Evolutionary conservation across 1,140 invertebrate genomes (phyloP), one percentile per base, ranked within the genome.

Genomic region (Whitmania pigra): DNA sequence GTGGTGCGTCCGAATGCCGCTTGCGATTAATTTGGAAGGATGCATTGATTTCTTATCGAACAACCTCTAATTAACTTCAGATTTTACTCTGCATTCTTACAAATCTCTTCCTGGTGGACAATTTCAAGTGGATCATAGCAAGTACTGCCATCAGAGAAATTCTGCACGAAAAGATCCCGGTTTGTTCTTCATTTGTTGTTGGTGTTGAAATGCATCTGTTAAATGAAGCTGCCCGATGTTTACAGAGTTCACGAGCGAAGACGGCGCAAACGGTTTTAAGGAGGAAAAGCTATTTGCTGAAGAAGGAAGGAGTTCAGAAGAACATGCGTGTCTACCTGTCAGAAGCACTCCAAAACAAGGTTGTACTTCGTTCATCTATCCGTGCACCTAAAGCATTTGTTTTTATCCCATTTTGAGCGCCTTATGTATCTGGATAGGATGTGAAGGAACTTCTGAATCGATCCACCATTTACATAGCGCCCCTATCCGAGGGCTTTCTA

Each of bases 31-130:
- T 60, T 92, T 3, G 79, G 89, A 0, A 82, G 87, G 88, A 72
- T 87, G 88, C 0, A 87, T 87, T 0, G 85, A 85, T 75, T 77
- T 75, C 76, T 80, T 81, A 49, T 81, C 18, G 83, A 85, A 75
- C 78, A 78, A n/a, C 75, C 71, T 84, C 0, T 49, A 9, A 0
- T 40, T 67, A 69, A 43, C 76, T 75, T 57, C 70, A 79, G 78
- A 66, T 92, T 3, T 79, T 89, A 0, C 82, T 90, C 27, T 88
- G 87, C 73, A 87, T 88, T 72, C 87, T 88, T 0, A 87, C 87
- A 0, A 85, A 85, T 75, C 77, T 84, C 67, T 88, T 88, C 76
- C 79, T 90, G 4, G 85, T 84, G 73, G 85, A 86, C 0, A 84
- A 85, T 77, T 2, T 83, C 82, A 73, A 83, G 84, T 36, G 84